Evolutionary conservation across 1,140 invertebrate genomes (phyloP).

Genomic region (Conus ventricosus): DNA sequence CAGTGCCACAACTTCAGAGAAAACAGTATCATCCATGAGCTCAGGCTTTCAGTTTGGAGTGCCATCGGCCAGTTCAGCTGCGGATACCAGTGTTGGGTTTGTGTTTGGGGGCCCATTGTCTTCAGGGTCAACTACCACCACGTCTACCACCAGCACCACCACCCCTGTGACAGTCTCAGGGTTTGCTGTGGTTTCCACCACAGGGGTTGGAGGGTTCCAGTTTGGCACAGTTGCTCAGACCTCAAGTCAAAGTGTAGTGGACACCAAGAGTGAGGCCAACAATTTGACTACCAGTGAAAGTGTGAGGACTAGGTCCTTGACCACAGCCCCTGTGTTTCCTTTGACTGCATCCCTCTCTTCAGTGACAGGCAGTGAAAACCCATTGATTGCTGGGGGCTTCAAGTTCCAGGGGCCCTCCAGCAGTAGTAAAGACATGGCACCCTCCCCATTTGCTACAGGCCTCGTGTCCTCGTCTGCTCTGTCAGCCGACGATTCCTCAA

Average conservation of each 20-base stretch:
- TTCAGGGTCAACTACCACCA: not conserved
- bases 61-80: not conserved
- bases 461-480: not conserved
- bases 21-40: not conserved
- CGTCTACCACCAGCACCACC: not conserved
- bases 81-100: not conserved
- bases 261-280: not conserved
- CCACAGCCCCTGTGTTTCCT: not conserved
- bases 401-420: not conserved
- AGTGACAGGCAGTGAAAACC: not conserved
- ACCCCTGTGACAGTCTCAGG: not conserved
- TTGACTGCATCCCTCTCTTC: not conserved
- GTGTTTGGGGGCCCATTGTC: not conserved
- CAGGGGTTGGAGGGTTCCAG: not conserved
- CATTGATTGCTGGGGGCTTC: not conserved
- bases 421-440: not conserved
- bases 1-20: not conserved
- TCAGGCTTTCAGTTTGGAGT: conserved; percentile 31
- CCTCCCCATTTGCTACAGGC: not conserved
- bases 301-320: not conserved
- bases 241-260: not conserved
- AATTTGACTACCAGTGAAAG: not conserved
- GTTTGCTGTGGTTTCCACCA: not conserved
- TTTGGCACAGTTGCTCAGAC: not conserved
- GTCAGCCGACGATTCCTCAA: not conserved